Evolutionary conservation across 2,113 vertebrate genomes (phyloP).

Genomic region (Pygoscelis adeliae): DNA sequence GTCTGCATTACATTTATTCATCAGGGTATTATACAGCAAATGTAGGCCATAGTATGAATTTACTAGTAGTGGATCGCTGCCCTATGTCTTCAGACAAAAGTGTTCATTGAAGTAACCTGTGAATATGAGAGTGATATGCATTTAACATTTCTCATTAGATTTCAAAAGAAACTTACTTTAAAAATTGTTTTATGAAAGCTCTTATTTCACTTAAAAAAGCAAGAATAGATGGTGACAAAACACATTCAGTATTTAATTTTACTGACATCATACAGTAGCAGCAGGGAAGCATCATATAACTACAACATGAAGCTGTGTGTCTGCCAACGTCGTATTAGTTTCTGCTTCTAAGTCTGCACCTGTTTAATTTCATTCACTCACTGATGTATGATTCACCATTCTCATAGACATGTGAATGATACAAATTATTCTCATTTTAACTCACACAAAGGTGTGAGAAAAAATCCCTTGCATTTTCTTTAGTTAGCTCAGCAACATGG

Average conservation of each 20-base stretch:
- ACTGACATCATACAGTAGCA: slow-evolving; percentile 57
- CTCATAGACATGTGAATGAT: background rate
- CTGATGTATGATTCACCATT: background rate
- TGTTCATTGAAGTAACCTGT: background rate
- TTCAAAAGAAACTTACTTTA: background rate
- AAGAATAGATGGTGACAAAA: slow-evolving; percentile 53
- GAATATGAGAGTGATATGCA: background rate
- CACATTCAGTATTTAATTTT: slow-evolving; percentile 30
- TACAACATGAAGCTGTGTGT: background rate
- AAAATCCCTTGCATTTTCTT: background rate
- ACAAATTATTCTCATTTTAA: background rate
- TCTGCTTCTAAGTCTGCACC: slow-evolving; percentile 57
- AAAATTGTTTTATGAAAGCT: background rate
- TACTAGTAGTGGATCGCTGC: background rate
- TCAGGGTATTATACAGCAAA: background rate
- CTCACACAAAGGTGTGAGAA: background rate
- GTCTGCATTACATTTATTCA: background rate
- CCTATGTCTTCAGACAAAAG: background rate
- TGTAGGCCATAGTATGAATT: background rate
- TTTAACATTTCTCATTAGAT: background rate
- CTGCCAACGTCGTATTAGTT: slow-evolving; percentile 50
- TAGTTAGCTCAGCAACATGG: background rate
- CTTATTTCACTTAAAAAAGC: background rate
- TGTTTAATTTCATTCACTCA: slow-evolving; percentile 44
- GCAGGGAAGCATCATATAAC: slow-evolving; percentile 42